These are phyloP conservation scores for Zeugodacus cucurbitae DNA, from an alignment of 1,140 invertebrate genomes.

Conservation along the genomic window DNA sequence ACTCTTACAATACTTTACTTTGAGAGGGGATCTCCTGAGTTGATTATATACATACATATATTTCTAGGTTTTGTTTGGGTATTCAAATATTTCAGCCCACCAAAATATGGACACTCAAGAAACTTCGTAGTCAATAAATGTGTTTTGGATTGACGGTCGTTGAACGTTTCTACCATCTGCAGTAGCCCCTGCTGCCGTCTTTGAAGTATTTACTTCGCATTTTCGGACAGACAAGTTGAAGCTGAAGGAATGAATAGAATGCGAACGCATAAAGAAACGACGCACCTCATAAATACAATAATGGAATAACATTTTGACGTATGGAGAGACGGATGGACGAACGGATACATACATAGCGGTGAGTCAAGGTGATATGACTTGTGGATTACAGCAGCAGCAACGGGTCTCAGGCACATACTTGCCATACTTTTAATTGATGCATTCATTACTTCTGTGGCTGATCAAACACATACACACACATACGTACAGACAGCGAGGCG, in stretches of 20 bases:
- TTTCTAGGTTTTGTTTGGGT: not conserved
- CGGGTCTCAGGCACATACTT: not conserved
- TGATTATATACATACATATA: not conserved
- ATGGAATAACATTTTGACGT: not conserved
- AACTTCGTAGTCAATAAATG: not conserved
- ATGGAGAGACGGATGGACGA: not conserved
- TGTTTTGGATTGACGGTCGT: not conserved
- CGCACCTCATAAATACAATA: not conserved
- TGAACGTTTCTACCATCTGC: not conserved
- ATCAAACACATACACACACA: not conserved
- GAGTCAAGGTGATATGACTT: not conserved
- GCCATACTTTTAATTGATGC: slow-evolving; percentile 8
- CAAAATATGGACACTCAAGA: not conserved
- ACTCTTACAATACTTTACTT: too few relatives aligned
- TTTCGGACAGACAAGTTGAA: not conserved
- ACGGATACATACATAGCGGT: not conserved
- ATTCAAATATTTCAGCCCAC: not conserved
- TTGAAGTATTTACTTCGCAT: not conserved
- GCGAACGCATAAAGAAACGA: not conserved
- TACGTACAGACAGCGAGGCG: not conserved
- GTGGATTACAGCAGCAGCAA: not conserved
- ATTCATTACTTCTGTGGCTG: not conserved
- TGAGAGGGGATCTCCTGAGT: too few relatives aligned
- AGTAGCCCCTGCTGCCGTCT: not conserved
- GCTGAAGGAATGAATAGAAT: not conserved